phyloP scores from a whole-genome alignment of 1,140 invertebrate genomes.

The Theocolax elegans region DNA sequence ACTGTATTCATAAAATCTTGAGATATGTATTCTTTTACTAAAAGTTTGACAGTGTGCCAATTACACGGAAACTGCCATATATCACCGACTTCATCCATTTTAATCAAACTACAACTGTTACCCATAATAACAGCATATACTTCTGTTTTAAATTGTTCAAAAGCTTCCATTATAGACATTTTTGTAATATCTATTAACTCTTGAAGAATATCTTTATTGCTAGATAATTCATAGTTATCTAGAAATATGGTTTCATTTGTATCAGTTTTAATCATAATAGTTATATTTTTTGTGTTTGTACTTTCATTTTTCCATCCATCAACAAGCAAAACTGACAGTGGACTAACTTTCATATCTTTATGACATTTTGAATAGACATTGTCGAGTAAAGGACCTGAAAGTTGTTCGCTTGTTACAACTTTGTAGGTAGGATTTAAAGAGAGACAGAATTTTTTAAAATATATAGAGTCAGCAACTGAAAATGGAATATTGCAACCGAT shows the following conservation, averaged over 20 bases:
- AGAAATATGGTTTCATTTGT: constrained; percentile 37
- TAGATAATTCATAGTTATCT: constrained; percentile 37
- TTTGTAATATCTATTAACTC: constrained; percentile 37
- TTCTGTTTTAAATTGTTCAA: constrained; percentile 38
- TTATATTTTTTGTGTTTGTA: constrained; percentile 34
- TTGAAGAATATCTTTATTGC: constrained; percentile 24
- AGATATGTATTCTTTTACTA: constrained; percentile 31
- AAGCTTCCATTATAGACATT: constrained; percentile 36
- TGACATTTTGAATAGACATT: constrained; percentile 36
- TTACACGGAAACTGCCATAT: constrained; percentile 38
- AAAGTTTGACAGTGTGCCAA: constrained; percentile 19
- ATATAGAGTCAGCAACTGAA: constrained; percentile 30
- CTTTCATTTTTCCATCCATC: constrained; percentile 39
- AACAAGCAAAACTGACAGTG: constrained; percentile 28
- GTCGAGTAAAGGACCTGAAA: constrained; percentile 26
- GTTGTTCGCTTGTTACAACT: constrained; percentile 11
- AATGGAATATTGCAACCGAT: constrained; percentile 37
- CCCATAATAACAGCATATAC: constrained; percentile 38
- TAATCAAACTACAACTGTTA: constrained; percentile 22
- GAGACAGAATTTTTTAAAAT: constrained; percentile 37
- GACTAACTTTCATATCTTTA: constrained; percentile 33
- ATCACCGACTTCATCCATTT: constrained; percentile 4
- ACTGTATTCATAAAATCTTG: constrained; percentile 38
- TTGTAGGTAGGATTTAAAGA: constrained; percentile 31
- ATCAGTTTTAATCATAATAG: constrained; percentile 34